Base-by-base conservation (phyloP, 2,888 invertebrate species). In the Diaperis boleti region DNA sequence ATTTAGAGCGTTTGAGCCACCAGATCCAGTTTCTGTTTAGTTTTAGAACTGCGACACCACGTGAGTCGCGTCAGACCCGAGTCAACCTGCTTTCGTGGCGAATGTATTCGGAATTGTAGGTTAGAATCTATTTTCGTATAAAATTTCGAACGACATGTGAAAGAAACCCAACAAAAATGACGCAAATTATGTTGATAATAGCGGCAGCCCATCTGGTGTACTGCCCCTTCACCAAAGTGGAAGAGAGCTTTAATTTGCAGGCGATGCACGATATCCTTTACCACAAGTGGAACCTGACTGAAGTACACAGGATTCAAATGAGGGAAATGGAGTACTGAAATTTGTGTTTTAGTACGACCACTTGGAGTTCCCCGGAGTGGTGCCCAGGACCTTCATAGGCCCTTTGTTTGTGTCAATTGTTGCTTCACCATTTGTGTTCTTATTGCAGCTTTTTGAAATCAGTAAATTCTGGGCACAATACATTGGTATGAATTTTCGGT, bases 201-300 rank as follows among this genome's bases (percentile, higher is more conserved):
- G 91, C 92, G 63, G 86, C 89, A 72, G 87, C 91, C 72, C 94
- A 95, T 81, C 83, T 97, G 61, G 80, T 95, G 66, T 86, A 92
- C 73, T 96, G 96, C 77, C 98, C 98, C 52, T 98, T 92, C 80
- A 98, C 97, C 2, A 98, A 99, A 89, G 99, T 99, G 49, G 99
- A 99, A 83, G 99, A 99, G 84, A 98, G 98, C 83, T 99, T 99
- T 81, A 98, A 98, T 84, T 85, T 98, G 61, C 99, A 99, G 84
- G 98, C 99, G 14, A 92, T 93, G 81, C 99, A 99, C 83, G 99
- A 99, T 83, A 87, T 99, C 76, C 84, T 99, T 44, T 96, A 94
- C 82, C 90, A 95, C 80, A 87, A 91, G 71, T 85, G 87, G 82
- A 93, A 95, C 85, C 85, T 96, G 71, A 85, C 90, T 59, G 85